Conservation (phyloP, 2,113 vertebrate species). For the Fukomys damarensis region DNA sequence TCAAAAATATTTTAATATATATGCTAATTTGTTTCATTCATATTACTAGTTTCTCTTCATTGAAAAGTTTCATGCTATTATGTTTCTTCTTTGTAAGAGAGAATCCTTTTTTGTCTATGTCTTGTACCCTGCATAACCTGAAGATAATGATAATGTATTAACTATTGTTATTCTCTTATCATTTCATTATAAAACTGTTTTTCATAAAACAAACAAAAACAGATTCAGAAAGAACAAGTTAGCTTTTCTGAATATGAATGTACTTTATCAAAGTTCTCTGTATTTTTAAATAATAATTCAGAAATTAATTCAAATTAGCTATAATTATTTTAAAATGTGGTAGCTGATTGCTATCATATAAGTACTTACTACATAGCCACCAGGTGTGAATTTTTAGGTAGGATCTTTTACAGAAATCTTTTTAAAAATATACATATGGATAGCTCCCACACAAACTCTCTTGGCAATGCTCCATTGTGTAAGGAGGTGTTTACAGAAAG, state of each 20-base stretch:
- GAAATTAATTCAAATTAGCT: neutral
- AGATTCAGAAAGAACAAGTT: neutral
- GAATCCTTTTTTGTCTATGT: neutral
- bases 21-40: neutral
- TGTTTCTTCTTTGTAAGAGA: neutral
- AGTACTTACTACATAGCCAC: neutral
- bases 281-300: slow-evolving; percentile 39
- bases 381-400: neutral
- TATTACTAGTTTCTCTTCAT: neutral
- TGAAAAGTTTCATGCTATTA: neutral
- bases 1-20: neutral
- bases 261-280: slow-evolving; percentile 25
- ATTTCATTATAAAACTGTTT: neutral
- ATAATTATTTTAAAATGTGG: slow-evolving; percentile 27
- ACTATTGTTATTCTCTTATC: neutral
- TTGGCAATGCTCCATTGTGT: neutral
- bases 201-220: neutral
- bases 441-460: neutral
- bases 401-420: neutral
- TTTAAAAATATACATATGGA: neutral
- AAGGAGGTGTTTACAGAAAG: neutral
- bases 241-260: slow-evolving; percentile 3
- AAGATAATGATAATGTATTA: neutral
- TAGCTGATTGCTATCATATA: neutral
- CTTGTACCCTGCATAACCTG: neutral